Evolutionary conservation across 2,888 invertebrate genomes (phyloP).

Genomic region (Trachelus tabidus): DNA sequence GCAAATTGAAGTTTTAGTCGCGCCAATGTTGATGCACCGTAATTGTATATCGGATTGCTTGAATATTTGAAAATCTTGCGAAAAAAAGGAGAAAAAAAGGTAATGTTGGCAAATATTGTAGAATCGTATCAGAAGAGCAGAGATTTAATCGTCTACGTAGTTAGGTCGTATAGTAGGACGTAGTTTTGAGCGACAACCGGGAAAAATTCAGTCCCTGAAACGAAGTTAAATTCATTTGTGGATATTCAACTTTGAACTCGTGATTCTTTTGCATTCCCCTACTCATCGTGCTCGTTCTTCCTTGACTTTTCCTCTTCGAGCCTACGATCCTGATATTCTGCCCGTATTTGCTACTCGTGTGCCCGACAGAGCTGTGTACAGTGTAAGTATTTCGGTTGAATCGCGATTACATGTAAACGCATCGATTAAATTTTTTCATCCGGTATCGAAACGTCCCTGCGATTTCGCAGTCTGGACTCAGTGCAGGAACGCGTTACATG

Average conservation of each 20-base stretch:
- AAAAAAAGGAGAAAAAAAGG: constrained; percentile 7
- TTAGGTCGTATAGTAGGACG: not conserved
- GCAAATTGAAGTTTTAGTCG: not conserved
- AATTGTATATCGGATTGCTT: constrained; percentile 27
- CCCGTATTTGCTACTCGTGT: not conserved
- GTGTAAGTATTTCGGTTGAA: not conserved
- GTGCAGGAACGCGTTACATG: constrained; percentile 32
- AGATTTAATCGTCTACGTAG: not conserved
- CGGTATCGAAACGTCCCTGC: not conserved
- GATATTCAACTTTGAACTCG: not conserved
- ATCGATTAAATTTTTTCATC: not conserved
- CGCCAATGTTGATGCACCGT: constrained; percentile 14
- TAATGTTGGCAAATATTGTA: constrained; percentile 26
- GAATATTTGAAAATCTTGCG: constrained; percentile 9
- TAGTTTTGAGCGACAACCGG: not conserved
- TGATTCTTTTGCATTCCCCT: not conserved
- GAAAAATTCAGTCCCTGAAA: not conserved
- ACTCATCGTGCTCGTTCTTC: not conserved
- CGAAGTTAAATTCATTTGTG: not conserved
- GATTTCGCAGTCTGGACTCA: not conserved
- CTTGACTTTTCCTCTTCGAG: not conserved
- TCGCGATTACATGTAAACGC: not conserved
- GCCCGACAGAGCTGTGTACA: not conserved
- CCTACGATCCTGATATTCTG: not conserved
- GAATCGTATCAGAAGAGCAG: not conserved